These are phyloP conservation scores for Herpetotheres cachinnans DNA, from an alignment of 2,113 vertebrate species.

Conservation along the genomic window DNA sequence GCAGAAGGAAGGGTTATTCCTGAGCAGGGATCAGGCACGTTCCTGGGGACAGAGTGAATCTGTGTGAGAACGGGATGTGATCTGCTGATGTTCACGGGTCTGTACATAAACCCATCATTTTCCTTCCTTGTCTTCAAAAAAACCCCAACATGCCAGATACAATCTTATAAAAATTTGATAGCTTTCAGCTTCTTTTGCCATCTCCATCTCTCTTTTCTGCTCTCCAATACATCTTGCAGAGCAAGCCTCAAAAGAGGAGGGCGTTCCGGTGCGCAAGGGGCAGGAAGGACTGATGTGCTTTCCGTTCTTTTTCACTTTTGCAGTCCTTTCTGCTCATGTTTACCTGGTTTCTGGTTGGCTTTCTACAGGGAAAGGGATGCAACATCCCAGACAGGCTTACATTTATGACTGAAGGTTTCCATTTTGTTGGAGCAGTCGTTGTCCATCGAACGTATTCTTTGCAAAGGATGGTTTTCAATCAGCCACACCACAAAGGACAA, in stretches of 20 bases:
- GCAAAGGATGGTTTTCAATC: not conserved
- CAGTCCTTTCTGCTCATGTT: not conserved
- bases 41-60: not conserved
- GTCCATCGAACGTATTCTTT: not conserved
- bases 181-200: not conserved
- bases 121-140: not conserved
- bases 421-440: not conserved
- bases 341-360: not conserved
- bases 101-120: not conserved
- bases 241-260: not conserved
- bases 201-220: not conserved
- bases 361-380: not conserved
- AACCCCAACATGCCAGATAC: not conserved
- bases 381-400: no score
- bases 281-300: not conserved
- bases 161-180: not conserved
- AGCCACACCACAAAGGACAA: not conserved
- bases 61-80: not conserved
- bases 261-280: not conserved
- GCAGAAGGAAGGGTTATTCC: not conserved
- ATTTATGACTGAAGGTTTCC: not conserved
- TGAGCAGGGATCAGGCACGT: not conserved
- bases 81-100: not conserved
- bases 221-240: not conserved
- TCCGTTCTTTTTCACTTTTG: not conserved